Base-by-base conservation (phyloP, 2,113 vertebrate species). In the Jacana jacana region DNA sequence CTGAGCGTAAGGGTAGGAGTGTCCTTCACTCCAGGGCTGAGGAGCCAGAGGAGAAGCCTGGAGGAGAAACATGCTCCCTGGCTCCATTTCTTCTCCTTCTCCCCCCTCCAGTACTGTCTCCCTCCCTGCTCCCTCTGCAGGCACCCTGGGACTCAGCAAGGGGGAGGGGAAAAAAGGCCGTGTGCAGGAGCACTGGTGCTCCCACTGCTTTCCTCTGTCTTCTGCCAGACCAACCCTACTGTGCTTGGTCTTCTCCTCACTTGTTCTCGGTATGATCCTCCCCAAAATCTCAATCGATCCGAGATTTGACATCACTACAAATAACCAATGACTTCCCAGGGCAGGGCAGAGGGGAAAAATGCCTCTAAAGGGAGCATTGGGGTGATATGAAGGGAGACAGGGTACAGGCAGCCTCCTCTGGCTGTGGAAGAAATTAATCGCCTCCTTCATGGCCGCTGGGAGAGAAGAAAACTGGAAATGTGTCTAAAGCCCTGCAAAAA, bases 351-450 rank as follows among this genome's bases (percentile, higher is more conserved):
- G 10, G 16, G 31, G 18, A 22, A 83, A 83, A 65, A 84, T 14
- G 10, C 11, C 44, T 78, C 78, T 78, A 70, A 91, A 66, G 10
- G 31, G 27, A 54, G 17, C 0, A 2, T 2, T 73, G 10, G 28
- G 33, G 65, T 57, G 51, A 35, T 7, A 71, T 3, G 7, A 66
- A 90, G 46, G 55, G 18, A 37, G 13, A 60, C 2, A 2, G 17
- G 13, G 12, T 72, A 7, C 1, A 1, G 39, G 52, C 30, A 66
- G 3, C 49, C 13, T 40, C 4, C 3, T 37, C 28, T 1, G 2
- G 22, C 42, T 10, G 2, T 54, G 44, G 48, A 69, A 57, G 44
- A 33, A 31, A 66, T 4, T 13, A 71, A 81, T 54, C 8, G 9
- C 35, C 40, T 70, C 40, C 51, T 81, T 64, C 25, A 68, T 6